Base-by-base conservation (phyloP, 35 echinoderm and acorn worm species). In the Anneissia japonica region DNA sequence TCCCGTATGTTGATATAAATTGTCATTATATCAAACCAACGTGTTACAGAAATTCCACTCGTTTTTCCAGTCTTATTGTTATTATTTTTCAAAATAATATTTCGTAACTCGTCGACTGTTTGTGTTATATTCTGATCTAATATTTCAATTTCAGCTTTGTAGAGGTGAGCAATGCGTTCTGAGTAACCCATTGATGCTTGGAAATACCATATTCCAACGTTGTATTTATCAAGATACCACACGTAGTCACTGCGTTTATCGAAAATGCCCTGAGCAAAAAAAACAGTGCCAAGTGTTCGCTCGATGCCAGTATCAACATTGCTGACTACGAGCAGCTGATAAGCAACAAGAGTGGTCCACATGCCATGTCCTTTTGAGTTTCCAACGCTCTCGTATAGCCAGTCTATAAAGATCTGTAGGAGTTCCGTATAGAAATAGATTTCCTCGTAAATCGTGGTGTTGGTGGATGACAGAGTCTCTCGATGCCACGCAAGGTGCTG, bases 391-490 rank as follows among this genome's bases (percentile, higher is more conserved):
- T 88, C 91, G 46, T 93, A 93, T 11, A 93, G 81, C 91, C 91
- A 93, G 75, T 93, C 91, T 38, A 93, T 93, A 79, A 87, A 87
- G 51, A 91, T 91, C 84, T 91, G 90, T 10, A 91, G 43, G 28
- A 86, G 51, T 36, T 87, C 90, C 21, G 90, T 91, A 38, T 91
- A 91, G 84, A 91, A 91, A 12, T 91, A 78, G 64, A 91, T 91
- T 46, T 91, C 90, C 36, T 78, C 32, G 38, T 91, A 91, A 32
- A 87, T 84, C 12, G 90, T 91, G 45, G 90, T 91, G 46, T 91
- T 87, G 77, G 46, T 35, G 12, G 74, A 77, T 77, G 86, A 46
- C 28, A 91, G 76, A 38, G 35, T 36, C 26, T 13, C 46, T 5
- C 86, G 86, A 37, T 88, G 86, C 9, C 64, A 31, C 3, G 86